phyloP scores from a whole-genome alignment of 2,113 vertebrate genomes.

The Capricornis sumatraensis region DNA sequence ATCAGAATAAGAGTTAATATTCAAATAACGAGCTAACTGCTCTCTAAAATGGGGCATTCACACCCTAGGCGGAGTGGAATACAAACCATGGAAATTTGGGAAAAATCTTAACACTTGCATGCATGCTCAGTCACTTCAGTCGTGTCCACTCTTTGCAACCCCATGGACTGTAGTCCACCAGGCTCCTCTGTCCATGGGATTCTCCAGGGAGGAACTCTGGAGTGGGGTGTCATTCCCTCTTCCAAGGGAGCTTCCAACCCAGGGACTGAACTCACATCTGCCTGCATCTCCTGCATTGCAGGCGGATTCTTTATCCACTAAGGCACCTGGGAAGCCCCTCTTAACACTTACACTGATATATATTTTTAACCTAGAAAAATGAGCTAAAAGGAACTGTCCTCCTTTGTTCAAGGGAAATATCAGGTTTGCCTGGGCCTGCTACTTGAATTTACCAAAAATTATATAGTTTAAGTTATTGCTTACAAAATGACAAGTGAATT shows the following conservation, averaged over 20 bases:
- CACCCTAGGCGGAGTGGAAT: not conserved
- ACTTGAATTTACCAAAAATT: conserved; percentile 17
- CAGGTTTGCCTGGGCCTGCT: not conserved
- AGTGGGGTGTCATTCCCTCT: not conserved
- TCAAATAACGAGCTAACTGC: not conserved
- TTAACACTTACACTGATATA: not conserved
- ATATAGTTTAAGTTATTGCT: not conserved
- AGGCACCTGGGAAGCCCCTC: not conserved
- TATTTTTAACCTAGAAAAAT: conserved; percentile 42
- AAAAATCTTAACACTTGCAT: not conserved
- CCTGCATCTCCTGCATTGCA: not conserved
- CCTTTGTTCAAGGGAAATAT: not conserved
- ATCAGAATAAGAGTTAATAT: conserved; percentile 28
- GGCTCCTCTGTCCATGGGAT: not conserved
- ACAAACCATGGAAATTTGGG: not conserved
- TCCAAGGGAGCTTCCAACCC: not conserved
- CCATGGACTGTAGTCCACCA: not conserved
- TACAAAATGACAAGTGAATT: conserved; percentile 15
- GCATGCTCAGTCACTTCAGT: not conserved
- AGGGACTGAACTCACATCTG: not conserved
- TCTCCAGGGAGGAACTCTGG: not conserved
- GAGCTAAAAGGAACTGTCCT: not conserved
- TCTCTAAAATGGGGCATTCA: not conserved
- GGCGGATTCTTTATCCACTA: not conserved
- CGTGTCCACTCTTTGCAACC: not conserved